Conservation (phyloP, 2,797 vertebrate species). For the Gobio occitaniae region DNA sequence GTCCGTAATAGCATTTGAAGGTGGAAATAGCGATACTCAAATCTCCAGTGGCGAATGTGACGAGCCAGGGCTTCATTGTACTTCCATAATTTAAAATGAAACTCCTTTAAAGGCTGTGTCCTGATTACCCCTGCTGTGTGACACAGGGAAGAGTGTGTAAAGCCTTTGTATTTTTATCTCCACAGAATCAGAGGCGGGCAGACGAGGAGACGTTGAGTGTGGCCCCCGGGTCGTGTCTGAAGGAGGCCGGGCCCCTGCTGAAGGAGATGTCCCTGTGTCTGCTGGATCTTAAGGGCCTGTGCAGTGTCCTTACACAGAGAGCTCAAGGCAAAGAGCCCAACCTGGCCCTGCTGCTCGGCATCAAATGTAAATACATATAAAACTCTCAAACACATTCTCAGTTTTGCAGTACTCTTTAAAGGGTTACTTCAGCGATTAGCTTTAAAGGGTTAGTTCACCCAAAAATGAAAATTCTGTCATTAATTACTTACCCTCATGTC, state of each 20-base stretch:
- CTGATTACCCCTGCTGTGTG: background rate
- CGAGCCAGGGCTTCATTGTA: background rate
- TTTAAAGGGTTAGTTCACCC: no score
- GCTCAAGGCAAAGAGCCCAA: conserved; percentile 95
- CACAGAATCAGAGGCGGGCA: conserved; percentile 79
- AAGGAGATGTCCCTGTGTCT: conserved; percentile 95
- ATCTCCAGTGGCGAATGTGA: background rate
- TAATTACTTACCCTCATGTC: no score
- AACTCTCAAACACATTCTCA: background rate
- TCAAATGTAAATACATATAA: conserved; percentile 85
- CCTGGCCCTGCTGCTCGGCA: conserved; percentile 92
- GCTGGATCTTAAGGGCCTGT: conserved; percentile 92
- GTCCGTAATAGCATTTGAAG: conserved; percentile 18
- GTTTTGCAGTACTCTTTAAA: background rate
- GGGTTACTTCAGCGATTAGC: no score
- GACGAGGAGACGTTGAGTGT: conserved; percentile 70
- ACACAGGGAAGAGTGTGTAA: background rate
- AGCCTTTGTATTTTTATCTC: background rate
- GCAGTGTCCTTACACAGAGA: conserved; percentile 90
- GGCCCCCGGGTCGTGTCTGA: conserved; percentile 63
- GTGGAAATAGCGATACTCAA: conserved; percentile 12
- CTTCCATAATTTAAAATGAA: conserved; percentile 2
- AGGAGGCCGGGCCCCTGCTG: conserved; percentile 83
- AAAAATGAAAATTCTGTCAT: no score
- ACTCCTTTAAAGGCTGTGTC: background rate